Conservation (phyloP, 2,888 invertebrate species). For the Congeria kusceri region DNA sequence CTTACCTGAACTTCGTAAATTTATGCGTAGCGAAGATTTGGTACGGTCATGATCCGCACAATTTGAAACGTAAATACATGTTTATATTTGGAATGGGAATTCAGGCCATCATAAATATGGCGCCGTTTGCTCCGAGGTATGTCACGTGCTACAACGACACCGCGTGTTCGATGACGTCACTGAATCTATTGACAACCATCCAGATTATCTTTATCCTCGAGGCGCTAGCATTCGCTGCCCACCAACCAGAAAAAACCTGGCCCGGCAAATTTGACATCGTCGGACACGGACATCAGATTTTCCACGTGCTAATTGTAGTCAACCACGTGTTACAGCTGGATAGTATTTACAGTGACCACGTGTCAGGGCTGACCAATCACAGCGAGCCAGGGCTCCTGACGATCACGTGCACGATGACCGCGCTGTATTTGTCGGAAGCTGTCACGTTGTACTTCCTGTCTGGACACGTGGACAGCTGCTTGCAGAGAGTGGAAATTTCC, state of each 20-base stretch:
- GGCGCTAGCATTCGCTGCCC: constrained; percentile 68
- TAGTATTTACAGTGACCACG: constrained; percentile 48
- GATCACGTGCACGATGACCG: constrained; percentile 21
- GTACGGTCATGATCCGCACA: constrained; percentile 66
- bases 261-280: constrained; percentile 78
- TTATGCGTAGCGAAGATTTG: constrained; percentile 60
- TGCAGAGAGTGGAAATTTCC: constrained; percentile 18
- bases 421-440: constrained; percentile 19
- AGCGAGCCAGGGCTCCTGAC: constrained; percentile 43
- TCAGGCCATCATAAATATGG: constrained; percentile 50
- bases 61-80: constrained; percentile 64
- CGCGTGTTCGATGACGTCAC: constrained; percentile 54
- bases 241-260: constrained; percentile 74
- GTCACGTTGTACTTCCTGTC: constrained; percentile 32
- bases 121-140: constrained; percentile 64
- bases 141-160: constrained; percentile 49
- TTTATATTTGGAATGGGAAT: constrained; percentile 56
- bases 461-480: constrained; percentile 32
- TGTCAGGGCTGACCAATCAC: constrained; percentile 41
- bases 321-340: constrained; percentile 62
- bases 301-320: constrained; percentile 63
- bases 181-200: constrained; percentile 55
- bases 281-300: constrained; percentile 73
- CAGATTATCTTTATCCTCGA: constrained; percentile 54
- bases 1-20: constrained; percentile 60